phyloP scores from a whole-genome alignment of 2,888 invertebrate species.

The Athalia rosae region DNA sequence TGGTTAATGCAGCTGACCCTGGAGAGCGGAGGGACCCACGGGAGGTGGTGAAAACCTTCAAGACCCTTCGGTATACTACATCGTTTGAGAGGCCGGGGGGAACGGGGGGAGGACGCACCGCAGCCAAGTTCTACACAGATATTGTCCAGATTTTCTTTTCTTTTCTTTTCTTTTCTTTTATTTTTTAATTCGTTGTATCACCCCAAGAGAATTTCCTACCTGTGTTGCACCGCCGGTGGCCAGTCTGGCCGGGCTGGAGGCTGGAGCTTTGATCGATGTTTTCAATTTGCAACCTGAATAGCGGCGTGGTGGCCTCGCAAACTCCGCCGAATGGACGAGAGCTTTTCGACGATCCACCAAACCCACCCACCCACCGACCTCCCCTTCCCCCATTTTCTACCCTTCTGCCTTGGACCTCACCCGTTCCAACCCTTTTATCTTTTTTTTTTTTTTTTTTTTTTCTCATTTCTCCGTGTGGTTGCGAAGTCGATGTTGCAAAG shows the following conservation, averaged over 20 bases:
- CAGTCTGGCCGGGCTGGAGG: neutral
- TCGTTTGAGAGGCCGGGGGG: no score
- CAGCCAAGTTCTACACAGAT: neutral
- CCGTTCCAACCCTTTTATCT: neutral
- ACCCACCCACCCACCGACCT: neutral
- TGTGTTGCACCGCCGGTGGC: neutral
- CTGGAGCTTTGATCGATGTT: slow-evolving; percentile 42
- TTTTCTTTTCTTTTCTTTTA: neutral
- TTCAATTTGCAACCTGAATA: slow-evolving; percentile 42
- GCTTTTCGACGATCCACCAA: slow-evolving; percentile 14
- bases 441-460: no score
- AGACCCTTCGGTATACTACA: neutral
- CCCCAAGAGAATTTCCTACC: slow-evolving; percentile 35
- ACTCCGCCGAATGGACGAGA: slow-evolving; percentile 17
- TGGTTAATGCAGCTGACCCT: neutral
- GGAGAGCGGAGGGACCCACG: neutral
- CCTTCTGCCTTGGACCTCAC: neutral
- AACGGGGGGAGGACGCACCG: neutral
- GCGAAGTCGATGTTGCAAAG: neutral
- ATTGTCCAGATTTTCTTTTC: slow-evolving; percentile 1
- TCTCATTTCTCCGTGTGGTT: neutral
- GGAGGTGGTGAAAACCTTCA: no score
- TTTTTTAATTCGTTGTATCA: slow-evolving; percentile 24
- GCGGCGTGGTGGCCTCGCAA: slow-evolving; percentile 7
- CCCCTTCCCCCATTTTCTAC: neutral